Base-by-base conservation (phyloP, 2,797 vertebrate species). In the Perodicticus potto region DNA sequence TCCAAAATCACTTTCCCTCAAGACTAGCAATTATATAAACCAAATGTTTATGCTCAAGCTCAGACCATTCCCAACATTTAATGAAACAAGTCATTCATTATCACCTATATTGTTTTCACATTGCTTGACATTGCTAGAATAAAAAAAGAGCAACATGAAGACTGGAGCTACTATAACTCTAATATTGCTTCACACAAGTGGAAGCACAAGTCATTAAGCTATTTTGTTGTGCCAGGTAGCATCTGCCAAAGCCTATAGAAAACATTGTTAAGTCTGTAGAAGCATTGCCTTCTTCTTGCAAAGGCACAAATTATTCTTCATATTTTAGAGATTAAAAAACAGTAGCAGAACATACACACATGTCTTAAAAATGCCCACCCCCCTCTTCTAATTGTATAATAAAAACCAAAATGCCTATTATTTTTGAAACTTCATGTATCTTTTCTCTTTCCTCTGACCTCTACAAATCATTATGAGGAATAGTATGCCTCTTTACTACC, bases 271-370 rank as follows among this genome's bases (percentile, higher is more conserved):
- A 82, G 13, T 74, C 5, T 40, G 0, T 25, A 29, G 53, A 61
- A 89, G 61, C 6, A 34, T 32, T 43, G 2, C 49, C 11, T 92
- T 69, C 53, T 17, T 76, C 17, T 85, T 73, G 3, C 19, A 65
- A 94, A 88, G 10, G 5, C 32, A 40, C 32, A 73, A 27, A 25
- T 49, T 9, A 49, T 65, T 20, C 2, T 53, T 76, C 14, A 32
- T 74, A 82, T n/a, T 82, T 89, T 55, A 63, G 59, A 76, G 19
- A 70, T 76, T 63, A 61, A 86, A 63, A 70, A 70, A 86, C 86
- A 43, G 22, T 69, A 22, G 61, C 40, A 55, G 57, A 29, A 77
- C 20, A 45, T 9, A n/a, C 40, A 61, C 34, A 59, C 17, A 29
- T 25, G 55, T 63, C 10, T 10, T 77, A 83, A 83, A 61, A 17